A percentile compares a stretch with the other conserved stretches of the same genome.
Evolutionary conservation across 2,888 invertebrate species (phyloP).

Genomic region (Amphipyra tragopoginis): DNA sequence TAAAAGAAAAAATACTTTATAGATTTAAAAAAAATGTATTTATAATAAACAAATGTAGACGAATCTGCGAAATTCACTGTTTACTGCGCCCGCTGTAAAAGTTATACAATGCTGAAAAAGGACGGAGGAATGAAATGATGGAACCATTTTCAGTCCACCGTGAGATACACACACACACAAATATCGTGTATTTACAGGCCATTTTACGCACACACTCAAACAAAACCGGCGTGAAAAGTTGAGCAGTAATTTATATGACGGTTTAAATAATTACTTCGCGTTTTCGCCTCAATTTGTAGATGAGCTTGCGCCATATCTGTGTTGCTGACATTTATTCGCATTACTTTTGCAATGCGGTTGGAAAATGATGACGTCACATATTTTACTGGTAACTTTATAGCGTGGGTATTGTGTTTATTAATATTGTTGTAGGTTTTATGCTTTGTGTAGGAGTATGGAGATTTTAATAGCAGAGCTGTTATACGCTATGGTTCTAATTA

Average conservation of each 20-base stretch:
- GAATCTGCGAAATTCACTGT: constrained; percentile 41
- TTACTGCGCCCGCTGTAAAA: constrained; percentile 73
- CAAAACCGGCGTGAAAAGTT: constrained; percentile 84
- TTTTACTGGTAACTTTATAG: constrained; percentile 55
- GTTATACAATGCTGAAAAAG: constrained; percentile 86
- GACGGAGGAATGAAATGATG: constrained; percentile 86
- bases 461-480: no score
- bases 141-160: constrained; percentile 87
- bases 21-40: neutral
- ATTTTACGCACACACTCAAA: constrained; percentile 71
- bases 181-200: constrained; percentile 59
- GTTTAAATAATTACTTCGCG: constrained; percentile 89
- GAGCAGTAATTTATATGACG: constrained; percentile 90
- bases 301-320: constrained; percentile 79
- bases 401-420: constrained; percentile 34
- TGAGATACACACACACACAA: constrained; percentile 71
- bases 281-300: constrained; percentile 90
- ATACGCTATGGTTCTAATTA: no score
- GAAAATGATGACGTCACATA: constrained; percentile 65
- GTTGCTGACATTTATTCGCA: constrained; percentile 79
- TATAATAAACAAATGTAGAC: neutral
- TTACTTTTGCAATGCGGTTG: constrained; percentile 71
- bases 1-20: no score
- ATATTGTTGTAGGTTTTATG: constrained; percentile 23
- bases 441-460: constrained; percentile 2